Percentiles rank a stretch among this genome's conserved stretches.
phyloP scores from a whole-genome alignment of 2,888 invertebrate species.

The Leptinotarsa peninsularis region DNA sequence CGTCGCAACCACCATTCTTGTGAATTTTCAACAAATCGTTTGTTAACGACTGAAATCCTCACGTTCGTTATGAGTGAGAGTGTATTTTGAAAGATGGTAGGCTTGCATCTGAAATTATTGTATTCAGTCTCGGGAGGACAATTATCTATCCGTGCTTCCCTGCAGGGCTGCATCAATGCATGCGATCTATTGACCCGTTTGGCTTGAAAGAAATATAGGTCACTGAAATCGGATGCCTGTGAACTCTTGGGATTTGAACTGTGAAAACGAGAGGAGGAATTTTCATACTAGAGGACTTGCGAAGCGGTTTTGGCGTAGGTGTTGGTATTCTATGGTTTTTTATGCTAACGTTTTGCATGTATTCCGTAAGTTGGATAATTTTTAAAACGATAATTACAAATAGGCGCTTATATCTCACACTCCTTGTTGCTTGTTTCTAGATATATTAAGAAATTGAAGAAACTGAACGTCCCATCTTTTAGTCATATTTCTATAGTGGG shows the following conservation, averaged over 20 bases:
- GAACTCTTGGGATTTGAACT: conserved; percentile 17
- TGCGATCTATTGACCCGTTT: conserved; percentile 39
- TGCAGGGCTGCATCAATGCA: conserved; percentile 33
- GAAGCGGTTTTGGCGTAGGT: not conserved
- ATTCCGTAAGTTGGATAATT: too few species aligned
- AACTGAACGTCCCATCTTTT: too few species aligned
- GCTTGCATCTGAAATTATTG: conserved; percentile 8
- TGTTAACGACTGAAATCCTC: not conserved
- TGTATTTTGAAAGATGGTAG: conserved; percentile 14
- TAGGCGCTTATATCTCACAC: too few species aligned
- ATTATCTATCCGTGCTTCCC: conserved; percentile 39
- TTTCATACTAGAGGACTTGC: not conserved
- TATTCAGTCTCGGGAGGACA: conserved; percentile 14
- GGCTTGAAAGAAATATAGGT: conserved; percentile 28
- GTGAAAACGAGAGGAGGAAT: not conserved
- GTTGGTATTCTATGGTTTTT: too few species aligned
- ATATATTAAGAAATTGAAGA: too few species aligned
- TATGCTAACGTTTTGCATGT: too few species aligned
- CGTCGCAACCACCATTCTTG: not conserved
- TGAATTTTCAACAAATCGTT: not conserved
- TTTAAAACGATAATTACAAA: too few species aligned
- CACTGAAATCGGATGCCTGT: conserved; percentile 32
- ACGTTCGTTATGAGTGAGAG: conserved; percentile 9
- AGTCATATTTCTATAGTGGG: too few species aligned
- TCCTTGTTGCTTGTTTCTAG: too few species aligned